These are phyloP conservation scores for Phenganax stokvisi DNA, from an alignment of 92 coral and sea anemone species.

Conservation along the genomic window DNA sequence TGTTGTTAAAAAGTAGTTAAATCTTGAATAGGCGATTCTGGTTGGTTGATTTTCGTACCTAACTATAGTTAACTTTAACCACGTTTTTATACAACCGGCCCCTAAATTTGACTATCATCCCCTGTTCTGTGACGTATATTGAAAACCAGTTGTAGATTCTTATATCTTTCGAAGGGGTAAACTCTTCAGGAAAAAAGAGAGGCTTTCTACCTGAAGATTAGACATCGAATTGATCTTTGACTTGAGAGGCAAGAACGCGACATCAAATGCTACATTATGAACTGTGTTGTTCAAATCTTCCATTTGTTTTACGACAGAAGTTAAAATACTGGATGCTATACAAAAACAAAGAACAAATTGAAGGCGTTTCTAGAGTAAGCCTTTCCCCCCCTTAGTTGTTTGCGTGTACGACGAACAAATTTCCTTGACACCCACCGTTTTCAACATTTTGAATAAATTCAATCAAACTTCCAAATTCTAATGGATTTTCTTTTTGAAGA, in stretches of 20 bases:
- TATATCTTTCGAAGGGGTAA: too few species aligned
- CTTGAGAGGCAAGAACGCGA: slow-evolving; percentile 75
- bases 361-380: neutral
- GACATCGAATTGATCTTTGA: slow-evolving; percentile 53
- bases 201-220: neutral
- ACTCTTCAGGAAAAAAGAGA: too few species aligned
- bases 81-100: too few species aligned
- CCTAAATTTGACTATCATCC: neutral
- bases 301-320: slow-evolving; percentile 60
- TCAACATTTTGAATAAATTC: slow-evolving; percentile 81
- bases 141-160: too few species aligned
- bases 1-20: too few species aligned
- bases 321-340: slow-evolving; percentile 48
- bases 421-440: slow-evolving; percentile 50
- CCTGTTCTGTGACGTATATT: neutral
- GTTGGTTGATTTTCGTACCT: too few species aligned
- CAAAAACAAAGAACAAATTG: slow-evolving; percentile 33
- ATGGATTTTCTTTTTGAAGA: slow-evolving; percentile 79
- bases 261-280: slow-evolving; percentile 85
- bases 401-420: neutral
- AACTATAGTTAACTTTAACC: too few species aligned
- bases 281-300: slow-evolving; percentile 82
- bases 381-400: neutral
- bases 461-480: slow-evolving; percentile 59
- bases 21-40: too few species aligned